Percentiles rank a stretch among this genome's conserved stretches.
Conservation (phyloP, 2,113 vertebrate species). For the Anas platyrhynchos region DNA sequence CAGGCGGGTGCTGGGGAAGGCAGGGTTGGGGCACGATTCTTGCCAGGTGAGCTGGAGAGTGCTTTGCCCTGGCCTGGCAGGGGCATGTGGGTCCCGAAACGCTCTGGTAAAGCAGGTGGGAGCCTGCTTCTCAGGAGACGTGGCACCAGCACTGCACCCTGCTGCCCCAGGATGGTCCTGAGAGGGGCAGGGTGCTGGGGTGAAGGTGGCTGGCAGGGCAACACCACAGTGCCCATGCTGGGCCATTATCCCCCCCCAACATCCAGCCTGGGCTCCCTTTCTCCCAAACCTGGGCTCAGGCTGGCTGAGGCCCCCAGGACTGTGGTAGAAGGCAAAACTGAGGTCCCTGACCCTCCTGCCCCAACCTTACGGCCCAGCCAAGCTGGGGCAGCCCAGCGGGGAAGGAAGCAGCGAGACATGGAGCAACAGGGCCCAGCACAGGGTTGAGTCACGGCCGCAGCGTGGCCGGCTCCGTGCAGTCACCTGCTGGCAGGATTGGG, state of each 20-base stretch:
- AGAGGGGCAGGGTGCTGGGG: background rate
- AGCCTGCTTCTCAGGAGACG: background rate
- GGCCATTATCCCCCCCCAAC: background rate
- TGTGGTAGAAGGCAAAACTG: rapidly evolving
- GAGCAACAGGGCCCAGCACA: background rate
- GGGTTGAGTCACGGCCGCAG: background rate
- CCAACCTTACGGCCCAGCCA: background rate
- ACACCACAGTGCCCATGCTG: background rate
- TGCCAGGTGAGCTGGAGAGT: background rate
- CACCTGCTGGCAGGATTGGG: rapidly evolving
- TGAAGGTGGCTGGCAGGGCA: background rate
- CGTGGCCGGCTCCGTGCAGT: background rate
- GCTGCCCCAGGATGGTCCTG: rapidly evolving
- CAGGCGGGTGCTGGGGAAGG: background rate
- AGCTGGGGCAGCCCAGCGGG: rapidly evolving
- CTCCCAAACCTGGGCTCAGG: background rate
- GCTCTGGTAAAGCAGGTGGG: rapidly evolving
- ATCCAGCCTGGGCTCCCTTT: background rate
- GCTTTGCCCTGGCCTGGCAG: background rate
- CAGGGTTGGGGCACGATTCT: background rate
- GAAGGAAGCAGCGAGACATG: background rate
- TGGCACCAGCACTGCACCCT: too few relatives aligned
- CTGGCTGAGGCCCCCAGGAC: background rate
- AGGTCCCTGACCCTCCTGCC: background rate
- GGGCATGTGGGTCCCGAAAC: rapidly evolving